Percentiles rank a stretch among this genome's conserved stretches.
These are phyloP conservation scores for Sepiola atlantica DNA, from an alignment of 2,888 invertebrate genomes.

Conservation along the genomic window DNA sequence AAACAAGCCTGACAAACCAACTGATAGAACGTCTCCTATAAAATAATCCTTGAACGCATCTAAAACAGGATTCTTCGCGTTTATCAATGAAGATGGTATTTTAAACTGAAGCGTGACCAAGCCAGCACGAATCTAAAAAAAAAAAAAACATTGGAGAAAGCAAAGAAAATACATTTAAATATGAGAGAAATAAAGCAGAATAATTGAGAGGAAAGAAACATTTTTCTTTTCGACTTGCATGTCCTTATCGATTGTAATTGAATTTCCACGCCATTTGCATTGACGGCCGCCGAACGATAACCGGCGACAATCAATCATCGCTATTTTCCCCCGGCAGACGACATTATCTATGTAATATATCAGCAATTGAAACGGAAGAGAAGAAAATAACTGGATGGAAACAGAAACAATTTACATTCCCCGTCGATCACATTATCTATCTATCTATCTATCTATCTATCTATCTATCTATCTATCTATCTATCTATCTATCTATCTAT, in stretches of 20 bases:
- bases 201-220: too few relatives aligned
- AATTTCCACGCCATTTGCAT: not conserved
- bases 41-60: too few relatives aligned
- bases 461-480: too few relatives aligned
- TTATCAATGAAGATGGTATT: too few relatives aligned
- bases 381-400: not conserved
- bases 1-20: too few relatives aligned
- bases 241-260: not conserved
- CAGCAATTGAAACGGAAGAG: not conserved
- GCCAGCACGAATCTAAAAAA: not conserved
- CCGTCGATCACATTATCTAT: not conserved
- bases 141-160: not conserved
- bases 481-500: too few relatives aligned
- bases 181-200: too few relatives aligned
- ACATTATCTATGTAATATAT: not conserved
- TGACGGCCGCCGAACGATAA: constrained; percentile 11
- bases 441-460: too few relatives aligned
- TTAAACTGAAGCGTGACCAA: too few relatives aligned
- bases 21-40: too few relatives aligned
- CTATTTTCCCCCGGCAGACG: constrained; percentile 2
- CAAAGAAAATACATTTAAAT: not conserved
- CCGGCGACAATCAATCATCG: constrained; percentile 20
- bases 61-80: too few relatives aligned
- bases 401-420: not conserved
- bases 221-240: not conserved